These are phyloP conservation scores for Caenorhabditis imperialis DNA, from an alignment of 2,888 invertebrate species.

Conservation along the genomic window DNA sequence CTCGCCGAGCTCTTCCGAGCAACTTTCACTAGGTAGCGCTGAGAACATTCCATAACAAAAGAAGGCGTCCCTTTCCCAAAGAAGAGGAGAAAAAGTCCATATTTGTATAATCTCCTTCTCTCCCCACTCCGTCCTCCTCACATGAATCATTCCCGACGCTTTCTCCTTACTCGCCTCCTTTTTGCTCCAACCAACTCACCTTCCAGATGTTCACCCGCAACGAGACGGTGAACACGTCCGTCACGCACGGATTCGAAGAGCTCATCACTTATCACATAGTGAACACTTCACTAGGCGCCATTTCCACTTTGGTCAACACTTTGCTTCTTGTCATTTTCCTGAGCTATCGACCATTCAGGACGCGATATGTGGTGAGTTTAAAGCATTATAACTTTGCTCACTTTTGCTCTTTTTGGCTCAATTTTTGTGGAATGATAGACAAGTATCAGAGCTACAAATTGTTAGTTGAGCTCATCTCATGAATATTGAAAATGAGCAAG, in stretches of 20 bases:
- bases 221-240: constrained; percentile 49
- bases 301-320: constrained; percentile 57
- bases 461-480: no score
- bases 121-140: constrained; percentile 1
- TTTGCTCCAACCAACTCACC: constrained; percentile 2
- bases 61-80: constrained; percentile 11
- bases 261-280: constrained; percentile 66
- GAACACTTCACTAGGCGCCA: constrained; percentile 62
- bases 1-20: no score
- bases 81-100: constrained; percentile 32
- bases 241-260: constrained; percentile 53
- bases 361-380: constrained; percentile 65
- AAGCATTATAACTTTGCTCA: no score
- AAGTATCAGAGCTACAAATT: no score
- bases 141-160: constrained; percentile 31
- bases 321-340: constrained; percentile 62
- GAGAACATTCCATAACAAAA: constrained; percentile 25
- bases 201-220: constrained; percentile 45
- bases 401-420: no score
- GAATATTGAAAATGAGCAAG: no score
- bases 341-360: constrained; percentile 60
- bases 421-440: no score
- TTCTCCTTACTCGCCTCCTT: background rate
- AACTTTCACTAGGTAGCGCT: no score
- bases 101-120: constrained; percentile 43